Evolutionary conservation across 2,113 vertebrate genomes (phyloP).

Genomic region (Limnothrissa miodon): DNA sequence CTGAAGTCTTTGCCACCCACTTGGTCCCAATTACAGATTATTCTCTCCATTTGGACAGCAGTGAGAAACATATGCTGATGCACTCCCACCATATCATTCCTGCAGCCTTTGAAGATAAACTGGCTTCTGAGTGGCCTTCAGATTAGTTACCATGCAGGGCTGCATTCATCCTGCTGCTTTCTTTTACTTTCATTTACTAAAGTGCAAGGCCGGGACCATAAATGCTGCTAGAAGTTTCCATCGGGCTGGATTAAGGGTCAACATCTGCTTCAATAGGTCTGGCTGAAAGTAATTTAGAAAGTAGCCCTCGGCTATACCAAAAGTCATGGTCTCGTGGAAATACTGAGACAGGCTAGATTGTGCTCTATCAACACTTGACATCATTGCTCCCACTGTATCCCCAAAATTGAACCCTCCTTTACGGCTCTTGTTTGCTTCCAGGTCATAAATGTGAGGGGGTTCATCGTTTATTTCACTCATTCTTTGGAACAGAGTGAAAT

Average conservation of each 20-base stretch:
- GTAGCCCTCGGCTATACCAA: conserved; percentile 17
- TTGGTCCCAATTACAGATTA: neutral
- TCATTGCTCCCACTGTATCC: conserved; percentile 26
- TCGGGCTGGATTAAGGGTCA: conserved; percentile 30
- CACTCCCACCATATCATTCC: conserved; percentile 16
- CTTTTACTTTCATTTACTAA: neutral
- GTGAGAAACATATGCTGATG: conserved; percentile 7
- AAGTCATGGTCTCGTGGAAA: conserved; percentile 39
- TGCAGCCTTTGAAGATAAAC: conserved; percentile 4
- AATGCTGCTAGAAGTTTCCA: conserved; percentile 18
- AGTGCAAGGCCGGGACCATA: neutral
- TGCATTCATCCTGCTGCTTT: neutral
- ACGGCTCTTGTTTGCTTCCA: conserved; percentile 11
- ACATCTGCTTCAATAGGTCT: conserved; percentile 26
- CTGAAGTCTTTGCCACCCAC: conserved; percentile 5
- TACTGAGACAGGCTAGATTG: conserved; percentile 31
- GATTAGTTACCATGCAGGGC: neutral
- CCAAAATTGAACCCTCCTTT: conserved; percentile 15
- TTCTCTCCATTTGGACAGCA: neutral
- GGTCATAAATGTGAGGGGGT: conserved; percentile 29
- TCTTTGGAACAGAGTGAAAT: neutral
- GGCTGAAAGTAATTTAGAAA: conserved; percentile 32
- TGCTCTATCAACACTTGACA: conserved; percentile 30
- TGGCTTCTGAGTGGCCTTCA: neutral
- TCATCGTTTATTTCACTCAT: conserved; percentile 32